phyloP scores from a whole-genome alignment of 2,797 vertebrate genomes.

The Falco cherrug region DNA sequence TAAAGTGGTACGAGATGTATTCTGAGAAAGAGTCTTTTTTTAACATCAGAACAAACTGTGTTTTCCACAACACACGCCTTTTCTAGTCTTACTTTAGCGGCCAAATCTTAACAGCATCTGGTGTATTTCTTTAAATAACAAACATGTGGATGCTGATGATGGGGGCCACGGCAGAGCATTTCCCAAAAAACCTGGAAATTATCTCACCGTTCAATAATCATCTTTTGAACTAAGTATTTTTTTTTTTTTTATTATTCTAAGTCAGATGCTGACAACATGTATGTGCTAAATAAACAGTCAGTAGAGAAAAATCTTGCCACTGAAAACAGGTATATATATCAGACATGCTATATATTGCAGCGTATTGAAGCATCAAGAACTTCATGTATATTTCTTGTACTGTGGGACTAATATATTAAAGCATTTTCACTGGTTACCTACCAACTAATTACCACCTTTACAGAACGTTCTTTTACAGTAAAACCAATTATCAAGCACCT shows the following conservation, averaged over 20 bases:
- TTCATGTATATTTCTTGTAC: neutral
- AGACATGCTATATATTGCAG: neutral
- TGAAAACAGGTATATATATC: neutral
- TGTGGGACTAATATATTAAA: neutral
- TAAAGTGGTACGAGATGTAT: neutral
- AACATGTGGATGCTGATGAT: neutral
- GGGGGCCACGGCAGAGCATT: neutral
- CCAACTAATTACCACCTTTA: neutral
- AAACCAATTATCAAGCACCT: neutral
- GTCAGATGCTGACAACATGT: neutral
- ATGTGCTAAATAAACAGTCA: neutral
- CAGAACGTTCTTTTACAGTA: neutral
- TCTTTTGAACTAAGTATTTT: neutral
- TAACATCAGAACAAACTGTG: neutral
- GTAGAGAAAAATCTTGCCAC: neutral
- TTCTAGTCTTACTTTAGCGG: neutral
- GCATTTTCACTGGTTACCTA: neutral
- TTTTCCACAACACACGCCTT: rapidly evolving
- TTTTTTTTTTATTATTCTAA: neutral
- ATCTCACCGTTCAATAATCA: neutral
- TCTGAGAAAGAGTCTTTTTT: neutral
- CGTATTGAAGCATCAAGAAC: neutral
- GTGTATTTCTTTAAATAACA: neutral
- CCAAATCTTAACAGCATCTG: neutral
- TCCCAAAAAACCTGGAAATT: neutral